These are phyloP conservation scores for Speoplatyrhinus poulsoni DNA, from an alignment of 2,113 vertebrate species.

Conservation along the genomic window DNA sequence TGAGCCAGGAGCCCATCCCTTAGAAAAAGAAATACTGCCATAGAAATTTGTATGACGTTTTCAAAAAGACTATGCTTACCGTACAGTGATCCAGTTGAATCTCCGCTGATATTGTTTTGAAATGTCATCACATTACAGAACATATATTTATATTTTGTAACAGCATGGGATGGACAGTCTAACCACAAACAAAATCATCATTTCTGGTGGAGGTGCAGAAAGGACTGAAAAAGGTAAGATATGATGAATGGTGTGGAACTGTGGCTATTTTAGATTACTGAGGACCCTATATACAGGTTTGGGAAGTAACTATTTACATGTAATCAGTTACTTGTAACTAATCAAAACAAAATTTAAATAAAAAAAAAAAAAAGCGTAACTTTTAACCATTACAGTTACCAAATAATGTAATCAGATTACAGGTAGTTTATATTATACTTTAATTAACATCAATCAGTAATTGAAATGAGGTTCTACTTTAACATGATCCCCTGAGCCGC, in stretches of 20 bases:
- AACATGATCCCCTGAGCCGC: no score
- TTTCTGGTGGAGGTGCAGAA: constrained; percentile 37
- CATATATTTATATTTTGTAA: constrained; percentile 27
- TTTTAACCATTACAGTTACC: no score
- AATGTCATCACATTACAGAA: not conserved
- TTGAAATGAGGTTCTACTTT: no score
- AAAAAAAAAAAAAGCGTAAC: no score
- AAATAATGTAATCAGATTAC: no score
- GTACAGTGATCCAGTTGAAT: not conserved
- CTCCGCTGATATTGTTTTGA: not conserved
- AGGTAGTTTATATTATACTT: no score
- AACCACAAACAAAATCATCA: constrained; percentile 48
- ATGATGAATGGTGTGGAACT: not conserved
- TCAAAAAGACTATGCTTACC: not conserved
- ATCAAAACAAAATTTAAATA: no score
- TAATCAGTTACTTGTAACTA: no score
- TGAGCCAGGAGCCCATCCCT: constrained; percentile 8
- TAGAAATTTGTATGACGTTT: not conserved
- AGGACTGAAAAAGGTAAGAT: constrained; percentile 57
- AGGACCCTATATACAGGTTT: no score
- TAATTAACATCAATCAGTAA: no score
- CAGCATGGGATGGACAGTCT: constrained; percentile 68
- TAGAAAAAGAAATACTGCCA: constrained; percentile 30
- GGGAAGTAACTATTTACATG: no score
- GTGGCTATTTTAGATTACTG: not conserved